phyloP scores from a whole-genome alignment of 2,797 vertebrate species.

The Catamblyrhynchus diadema region DNA sequence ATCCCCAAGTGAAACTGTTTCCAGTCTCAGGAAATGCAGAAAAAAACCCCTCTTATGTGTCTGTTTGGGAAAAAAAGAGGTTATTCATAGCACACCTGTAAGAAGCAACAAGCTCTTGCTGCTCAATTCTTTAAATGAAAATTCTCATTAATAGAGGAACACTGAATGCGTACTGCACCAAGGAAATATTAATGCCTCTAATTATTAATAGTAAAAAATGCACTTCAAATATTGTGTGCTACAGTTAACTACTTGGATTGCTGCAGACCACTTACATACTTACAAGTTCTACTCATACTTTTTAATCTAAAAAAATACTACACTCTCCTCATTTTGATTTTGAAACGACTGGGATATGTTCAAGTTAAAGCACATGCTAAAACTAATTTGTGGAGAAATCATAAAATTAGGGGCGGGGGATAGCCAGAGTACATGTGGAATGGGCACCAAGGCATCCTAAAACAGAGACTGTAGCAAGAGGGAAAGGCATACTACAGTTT shows the following conservation, averaged over 20 bases:
- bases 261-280: constrained; percentile 24
- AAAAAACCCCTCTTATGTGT: constrained; percentile 11
- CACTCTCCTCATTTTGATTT: constrained; percentile 41
- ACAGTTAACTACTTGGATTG: neutral
- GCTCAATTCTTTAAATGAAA: constrained; percentile 46
- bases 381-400: constrained; percentile 65
- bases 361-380: constrained; percentile 53
- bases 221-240: neutral
- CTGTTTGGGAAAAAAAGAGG: constrained; percentile 33
- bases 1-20: constrained; percentile 75
- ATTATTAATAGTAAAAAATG: constrained; percentile 15
- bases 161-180: neutral
- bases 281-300: constrained; percentile 28
- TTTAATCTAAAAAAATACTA: constrained; percentile 62
- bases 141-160: constrained; percentile 23
- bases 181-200: constrained; percentile 8
- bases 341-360: constrained; percentile 28
- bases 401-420: constrained; percentile 47
- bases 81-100: constrained; percentile 69
- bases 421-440: constrained; percentile 43
- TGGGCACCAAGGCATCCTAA: constrained; percentile 49
- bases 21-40: constrained; percentile 72
- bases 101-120: neutral
- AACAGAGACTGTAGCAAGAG: constrained; percentile 45
- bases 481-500: constrained; percentile 54